Percentiles rank a stretch among this genome's conserved stretches.
Conservation (phyloP, 2,888 invertebrate species). For the Chloroclystis v-ata region DNA sequence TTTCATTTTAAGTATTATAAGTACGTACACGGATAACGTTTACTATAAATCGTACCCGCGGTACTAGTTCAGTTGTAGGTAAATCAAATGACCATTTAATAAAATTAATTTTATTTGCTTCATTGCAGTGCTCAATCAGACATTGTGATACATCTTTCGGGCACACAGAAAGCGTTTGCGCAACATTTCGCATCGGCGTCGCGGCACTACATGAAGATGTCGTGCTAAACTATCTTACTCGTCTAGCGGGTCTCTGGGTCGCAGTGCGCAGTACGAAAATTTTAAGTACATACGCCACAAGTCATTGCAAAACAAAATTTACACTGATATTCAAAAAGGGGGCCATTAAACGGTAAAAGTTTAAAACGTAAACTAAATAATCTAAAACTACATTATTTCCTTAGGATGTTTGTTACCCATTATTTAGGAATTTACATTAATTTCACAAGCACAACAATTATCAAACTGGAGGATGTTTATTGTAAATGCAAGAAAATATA, state of each 20-base stretch:
- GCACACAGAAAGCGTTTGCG: conserved; percentile 29
- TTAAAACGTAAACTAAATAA: too few relatives aligned
- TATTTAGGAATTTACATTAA: too few relatives aligned
- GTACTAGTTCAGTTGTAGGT: too few relatives aligned
- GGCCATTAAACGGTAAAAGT: conserved; percentile 11
- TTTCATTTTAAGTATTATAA: too few relatives aligned
- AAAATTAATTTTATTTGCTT: conserved; percentile 61
- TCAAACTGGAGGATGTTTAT: background rate
- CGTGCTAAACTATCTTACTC: conserved; percentile 28
- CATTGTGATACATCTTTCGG: conserved; percentile 55
- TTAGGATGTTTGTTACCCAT: too few relatives aligned
- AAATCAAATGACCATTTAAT: conserved; percentile 3
- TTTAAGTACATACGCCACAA: conserved; percentile 40
- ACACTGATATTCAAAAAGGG: conserved; percentile 15
- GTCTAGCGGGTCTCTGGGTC: conserved; percentile 25
- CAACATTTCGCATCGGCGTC: conserved; percentile 48
- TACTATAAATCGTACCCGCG: too few relatives aligned
- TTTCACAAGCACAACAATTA: background rate
- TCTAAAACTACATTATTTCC: too few relatives aligned
- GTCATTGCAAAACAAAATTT: conserved; percentile 21
- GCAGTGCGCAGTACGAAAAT: conserved; percentile 25
- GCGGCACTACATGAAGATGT: conserved; percentile 51
- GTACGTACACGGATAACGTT: too few relatives aligned
- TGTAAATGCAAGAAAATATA: background rate
- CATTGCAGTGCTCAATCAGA: conserved; percentile 64